Evolutionary conservation across 2,113 vertebrate genomes (phyloP), one percentile per base, ranked within the genome.

Genomic region (Myrmophylax atrothorax): DNA sequence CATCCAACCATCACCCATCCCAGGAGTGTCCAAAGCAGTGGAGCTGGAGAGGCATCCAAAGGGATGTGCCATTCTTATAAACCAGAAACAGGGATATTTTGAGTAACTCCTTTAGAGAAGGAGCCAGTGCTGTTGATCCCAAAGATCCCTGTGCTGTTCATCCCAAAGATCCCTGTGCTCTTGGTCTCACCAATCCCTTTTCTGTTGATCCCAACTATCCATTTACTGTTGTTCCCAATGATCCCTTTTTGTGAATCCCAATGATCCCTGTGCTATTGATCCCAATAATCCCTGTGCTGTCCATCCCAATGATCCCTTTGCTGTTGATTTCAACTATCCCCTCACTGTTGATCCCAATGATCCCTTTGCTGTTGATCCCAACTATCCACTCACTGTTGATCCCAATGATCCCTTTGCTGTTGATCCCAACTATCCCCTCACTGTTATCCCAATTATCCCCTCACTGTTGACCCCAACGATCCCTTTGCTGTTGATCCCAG

Each of bases 11-110:
- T 1, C 60, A 12, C 49, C 49, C 68, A 28, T 0, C 63, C 64
- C 55, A 2, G 47, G 12, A 6, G 6, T 6, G 3, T 1, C 6
- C 3, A 2, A 19, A 15, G 23, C 1, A 0, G 0, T 0, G 2
- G 26, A 31, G 74, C 78, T 7, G 40, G 17, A 28, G 42, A 29
- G 14, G 50, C 63, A 22, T 1, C 47, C 55, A 3, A 56, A 68
- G 26, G 83, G 42, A 46, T 9, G 26, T 0, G 0, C 14, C 0
- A 0, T 2, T 46, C 59, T 8, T 3, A 20, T 3, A 11, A 53
- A 6, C 2, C 1, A 1, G 40, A 46, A 31, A 64, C 37, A n/a
- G 25, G 75, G 6, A 17, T 33, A 11, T 50, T 12, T 6, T 4
- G 29, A 22, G 14, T 14, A 17, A 56, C 38, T 35, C 29, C 66